A percentile compares a stretch with the other conserved stretches of the same genome.
These are phyloP conservation scores for Poeciliopsis prolifica DNA, from an alignment of 2,113 vertebrate species.

Conservation along the genomic window DNA sequence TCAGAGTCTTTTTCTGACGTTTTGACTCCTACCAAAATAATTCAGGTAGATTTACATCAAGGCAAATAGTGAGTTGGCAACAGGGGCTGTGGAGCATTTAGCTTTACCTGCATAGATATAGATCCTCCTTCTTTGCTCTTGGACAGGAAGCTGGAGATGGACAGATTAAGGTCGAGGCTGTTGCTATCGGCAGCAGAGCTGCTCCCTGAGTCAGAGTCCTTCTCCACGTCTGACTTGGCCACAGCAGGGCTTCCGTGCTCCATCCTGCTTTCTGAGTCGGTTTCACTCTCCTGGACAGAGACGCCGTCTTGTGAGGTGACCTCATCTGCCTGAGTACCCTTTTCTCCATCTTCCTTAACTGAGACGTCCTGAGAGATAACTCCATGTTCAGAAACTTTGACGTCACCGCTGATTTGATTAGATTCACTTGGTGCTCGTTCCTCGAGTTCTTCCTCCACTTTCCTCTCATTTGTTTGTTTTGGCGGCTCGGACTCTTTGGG, in stretches of 20 bases:
- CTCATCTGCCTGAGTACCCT: constrained; percentile 41
- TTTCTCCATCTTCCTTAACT: constrained; percentile 58
- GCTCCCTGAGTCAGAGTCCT: constrained; percentile 93
- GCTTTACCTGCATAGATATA: constrained; percentile 90
- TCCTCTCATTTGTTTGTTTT: constrained; percentile 29
- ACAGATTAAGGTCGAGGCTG: constrained; percentile 97
- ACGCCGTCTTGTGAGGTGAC: constrained; percentile 42
- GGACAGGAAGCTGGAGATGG: constrained; percentile 96
- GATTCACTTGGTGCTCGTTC: constrained; percentile 48
- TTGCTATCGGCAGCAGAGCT: constrained; percentile 91
- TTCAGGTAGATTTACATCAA: background rate
- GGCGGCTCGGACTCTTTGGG: constrained; percentile 35
- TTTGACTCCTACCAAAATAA: constrained; percentile 84
- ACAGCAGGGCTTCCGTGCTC: constrained; percentile 67
- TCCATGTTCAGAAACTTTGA: constrained; percentile 45
- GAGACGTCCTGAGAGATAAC: constrained; percentile 36
- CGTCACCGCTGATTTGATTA: constrained; percentile 41
- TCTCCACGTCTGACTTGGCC: constrained; percentile 81
- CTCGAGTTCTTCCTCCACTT: constrained; percentile 22
- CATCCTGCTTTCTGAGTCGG: constrained; percentile 62
- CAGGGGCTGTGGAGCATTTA: background rate
- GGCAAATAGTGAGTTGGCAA: background rate
- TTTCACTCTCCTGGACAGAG: constrained; percentile 64
- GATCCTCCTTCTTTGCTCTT: constrained; percentile 94
- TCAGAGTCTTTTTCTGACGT: constrained; percentile 96